These are phyloP conservation scores for Darevskia mixta DNA, from an alignment of 2,797 vertebrate species.

Conservation along the genomic window DNA sequence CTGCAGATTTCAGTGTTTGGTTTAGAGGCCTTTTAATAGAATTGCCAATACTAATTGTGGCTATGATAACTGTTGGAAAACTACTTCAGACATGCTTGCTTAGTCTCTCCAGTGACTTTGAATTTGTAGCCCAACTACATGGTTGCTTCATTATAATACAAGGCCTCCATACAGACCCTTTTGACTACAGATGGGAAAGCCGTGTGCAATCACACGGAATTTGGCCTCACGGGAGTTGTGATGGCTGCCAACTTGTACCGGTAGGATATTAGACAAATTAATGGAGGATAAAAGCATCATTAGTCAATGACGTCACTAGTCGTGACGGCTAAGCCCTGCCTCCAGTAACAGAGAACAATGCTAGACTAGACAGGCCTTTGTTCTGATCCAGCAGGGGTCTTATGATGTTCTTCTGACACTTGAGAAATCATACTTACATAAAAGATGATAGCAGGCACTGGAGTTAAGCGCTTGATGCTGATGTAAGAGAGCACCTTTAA, in stretches of 20 bases:
- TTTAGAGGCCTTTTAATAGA: background rate
- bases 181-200: background rate
- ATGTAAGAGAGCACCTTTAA: slow-evolving; percentile 92
- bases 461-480: slow-evolving; percentile 86
- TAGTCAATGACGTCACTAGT: too few species aligned
- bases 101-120: background rate
- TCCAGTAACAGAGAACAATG: too few species aligned
- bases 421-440: slow-evolving; percentile 82
- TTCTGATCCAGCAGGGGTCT: too few species aligned
- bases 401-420: background rate
- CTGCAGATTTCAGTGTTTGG: background rate
- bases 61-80: background rate
- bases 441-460: slow-evolving; percentile 91
- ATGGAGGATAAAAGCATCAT: too few species aligned
- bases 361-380: too few species aligned
- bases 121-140: background rate
- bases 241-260: too few species aligned
- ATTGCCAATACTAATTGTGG: background rate
- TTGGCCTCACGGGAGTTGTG: too few species aligned
- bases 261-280: too few species aligned
- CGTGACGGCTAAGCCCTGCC: too few species aligned
- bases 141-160: background rate
- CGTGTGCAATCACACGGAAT: fast-evolving
- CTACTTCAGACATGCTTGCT: background rate
- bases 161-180: background rate